Conservation (phyloP, 2,797 vertebrate species). For the Balearica regulorum region DNA sequence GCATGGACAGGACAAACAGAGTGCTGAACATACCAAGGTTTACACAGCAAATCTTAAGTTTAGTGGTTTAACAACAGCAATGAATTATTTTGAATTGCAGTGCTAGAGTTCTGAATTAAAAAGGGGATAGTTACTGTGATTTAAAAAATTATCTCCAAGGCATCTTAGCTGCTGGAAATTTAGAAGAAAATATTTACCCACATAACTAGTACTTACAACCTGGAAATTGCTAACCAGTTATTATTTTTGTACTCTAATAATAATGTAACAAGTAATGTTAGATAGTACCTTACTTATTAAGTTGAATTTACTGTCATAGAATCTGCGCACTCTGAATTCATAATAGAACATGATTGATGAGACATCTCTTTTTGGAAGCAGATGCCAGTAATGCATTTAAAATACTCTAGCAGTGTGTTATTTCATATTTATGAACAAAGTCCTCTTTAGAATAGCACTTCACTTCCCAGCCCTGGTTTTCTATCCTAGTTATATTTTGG, state of each 20-base stretch:
- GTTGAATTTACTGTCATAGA: slow-evolving; percentile 50
- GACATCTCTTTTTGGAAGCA: slow-evolving; percentile 60
- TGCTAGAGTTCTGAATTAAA: background rate
- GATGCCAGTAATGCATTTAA: slow-evolving; percentile 56
- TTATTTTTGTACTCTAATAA: slow-evolving; percentile 55
- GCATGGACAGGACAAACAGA: background rate
- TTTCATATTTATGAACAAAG: slow-evolving; percentile 61
- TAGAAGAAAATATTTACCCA: slow-evolving; percentile 36
- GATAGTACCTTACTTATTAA: slow-evolving; percentile 51
- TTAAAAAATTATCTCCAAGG: background rate
- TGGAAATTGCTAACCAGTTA: slow-evolving; percentile 26
- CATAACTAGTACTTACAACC: slow-evolving; percentile 8
- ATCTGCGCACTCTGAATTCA: slow-evolving; percentile 46
- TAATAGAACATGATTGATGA: slow-evolving; percentile 61
- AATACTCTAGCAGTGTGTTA: slow-evolving; percentile 44
- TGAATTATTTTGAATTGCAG: background rate
- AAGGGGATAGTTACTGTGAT: background rate
- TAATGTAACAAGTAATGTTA: slow-evolving; percentile 21
- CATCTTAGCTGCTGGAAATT: slow-evolving; percentile 5
- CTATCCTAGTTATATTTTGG: slow-evolving; percentile 39
- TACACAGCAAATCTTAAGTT: background rate
- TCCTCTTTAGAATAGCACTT: slow-evolving; percentile 31
- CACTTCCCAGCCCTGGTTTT: background rate
- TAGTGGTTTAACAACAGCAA: background rate
- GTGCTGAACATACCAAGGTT: background rate